Conservation (phyloP, 2,888 invertebrate species). For the Phaedon cochleariae region DNA sequence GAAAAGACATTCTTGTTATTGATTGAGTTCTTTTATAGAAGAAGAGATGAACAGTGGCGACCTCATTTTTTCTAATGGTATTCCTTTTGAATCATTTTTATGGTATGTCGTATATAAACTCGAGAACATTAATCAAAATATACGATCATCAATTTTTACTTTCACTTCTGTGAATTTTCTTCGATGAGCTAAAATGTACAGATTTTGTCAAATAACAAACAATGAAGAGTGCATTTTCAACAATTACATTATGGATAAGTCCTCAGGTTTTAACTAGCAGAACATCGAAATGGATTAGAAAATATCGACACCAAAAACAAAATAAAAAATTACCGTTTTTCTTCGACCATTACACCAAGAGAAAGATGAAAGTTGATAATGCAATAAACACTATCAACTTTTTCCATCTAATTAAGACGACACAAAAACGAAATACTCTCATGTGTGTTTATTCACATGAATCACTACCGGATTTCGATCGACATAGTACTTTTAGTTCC, state of each 20-base stretch:
- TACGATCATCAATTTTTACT: not conserved
- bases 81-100: not conserved
- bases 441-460: constrained; percentile 11
- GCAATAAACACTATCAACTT: not conserved
- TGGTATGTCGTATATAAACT: not conserved
- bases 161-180: not conserved
- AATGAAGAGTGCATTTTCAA: too few relatives aligned
- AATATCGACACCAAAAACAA: too few relatives aligned
- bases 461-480: constrained; percentile 15
- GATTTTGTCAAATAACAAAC: too few relatives aligned
- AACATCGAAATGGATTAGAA: too few relatives aligned
- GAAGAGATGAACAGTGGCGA: not conserved
- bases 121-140: not conserved
- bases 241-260: too few relatives aligned
- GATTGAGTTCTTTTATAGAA: constrained; percentile 12
- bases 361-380: not conserved
- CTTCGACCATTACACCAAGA: not conserved
- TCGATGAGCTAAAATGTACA: not conserved
- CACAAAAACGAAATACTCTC: not conserved
- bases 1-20: constrained; percentile 1
- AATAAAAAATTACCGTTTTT: too few relatives aligned
- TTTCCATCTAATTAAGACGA: not conserved
- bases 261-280: too few relatives aligned
- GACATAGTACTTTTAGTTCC: constrained; percentile 7
- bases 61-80: not conserved